A percentile compares a stretch with the other conserved stretches of the same genome.
phyloP scores from a whole-genome alignment of 2,113 vertebrate genomes.

The Pseudorasbora parva region DNA sequence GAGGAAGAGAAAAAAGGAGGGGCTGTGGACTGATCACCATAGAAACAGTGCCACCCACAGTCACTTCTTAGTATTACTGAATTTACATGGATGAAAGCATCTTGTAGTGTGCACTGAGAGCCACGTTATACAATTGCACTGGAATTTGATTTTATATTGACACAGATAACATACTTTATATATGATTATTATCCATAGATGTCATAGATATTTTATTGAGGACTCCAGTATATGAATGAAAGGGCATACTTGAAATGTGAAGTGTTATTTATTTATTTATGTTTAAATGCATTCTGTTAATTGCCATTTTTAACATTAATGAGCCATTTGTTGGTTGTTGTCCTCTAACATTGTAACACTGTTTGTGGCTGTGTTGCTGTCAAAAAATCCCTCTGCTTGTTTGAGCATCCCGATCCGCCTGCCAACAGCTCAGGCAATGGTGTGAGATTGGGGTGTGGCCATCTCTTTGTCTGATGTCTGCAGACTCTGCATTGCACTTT shows the following conservation, averaged over 20 bases:
- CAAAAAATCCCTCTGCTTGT: background rate
- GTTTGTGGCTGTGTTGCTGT: background rate
- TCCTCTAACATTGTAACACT: background rate
- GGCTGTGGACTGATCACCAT: slow-evolving; percentile 44
- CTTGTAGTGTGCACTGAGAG: background rate
- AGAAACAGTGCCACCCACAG: slow-evolving; percentile 51
- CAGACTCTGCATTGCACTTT: background rate
- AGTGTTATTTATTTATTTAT: background rate
- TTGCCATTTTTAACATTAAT: background rate
- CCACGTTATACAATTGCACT: background rate
- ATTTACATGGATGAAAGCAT: slow-evolving; percentile 1
- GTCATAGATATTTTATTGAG: background rate
- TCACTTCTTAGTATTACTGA: slow-evolving; percentile 9
- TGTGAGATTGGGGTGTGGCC: background rate
- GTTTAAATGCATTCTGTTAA: background rate
- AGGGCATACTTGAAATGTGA: background rate
- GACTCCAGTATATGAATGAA: background rate
- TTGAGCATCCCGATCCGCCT: background rate
- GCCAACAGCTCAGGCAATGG: background rate
- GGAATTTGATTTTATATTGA: background rate
- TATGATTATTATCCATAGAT: background rate
- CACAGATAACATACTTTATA: background rate
- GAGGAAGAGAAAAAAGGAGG: slow-evolving; percentile 14
- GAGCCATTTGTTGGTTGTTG: background rate
- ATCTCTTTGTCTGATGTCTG: background rate